phyloP scores from a whole-genome alignment of 2,113 vertebrate species.

The Cranoglanis bouderius region DNA sequence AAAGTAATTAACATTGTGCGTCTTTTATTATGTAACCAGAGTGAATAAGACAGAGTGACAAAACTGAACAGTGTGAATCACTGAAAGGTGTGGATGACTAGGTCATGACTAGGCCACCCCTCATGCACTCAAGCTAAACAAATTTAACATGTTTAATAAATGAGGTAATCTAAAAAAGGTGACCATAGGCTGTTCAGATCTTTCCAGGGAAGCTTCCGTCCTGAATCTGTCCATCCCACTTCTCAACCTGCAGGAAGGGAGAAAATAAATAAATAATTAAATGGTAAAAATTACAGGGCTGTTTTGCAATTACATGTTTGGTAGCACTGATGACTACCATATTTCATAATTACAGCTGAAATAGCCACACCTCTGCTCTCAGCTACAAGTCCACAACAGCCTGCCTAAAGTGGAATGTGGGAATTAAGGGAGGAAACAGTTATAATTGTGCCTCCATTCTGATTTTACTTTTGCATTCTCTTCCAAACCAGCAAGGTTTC shows the following conservation, averaged over 20 bases:
- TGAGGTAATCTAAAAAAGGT: constrained; percentile 46
- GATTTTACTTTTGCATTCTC: not conserved
- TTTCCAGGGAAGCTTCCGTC: constrained; percentile 73
- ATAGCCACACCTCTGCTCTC: not conserved
- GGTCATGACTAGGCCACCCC: not conserved
- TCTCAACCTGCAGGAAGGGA: constrained; percentile 64
- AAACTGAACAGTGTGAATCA: not conserved
- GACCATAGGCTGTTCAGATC: constrained; percentile 59
- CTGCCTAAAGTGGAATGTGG: not conserved
- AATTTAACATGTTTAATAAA: constrained; percentile 26
- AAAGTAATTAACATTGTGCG: constrained; percentile 36
- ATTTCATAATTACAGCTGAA: not conserved
- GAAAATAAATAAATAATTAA: not conserved
- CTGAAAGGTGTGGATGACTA: not conserved
- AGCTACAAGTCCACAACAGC: not conserved
- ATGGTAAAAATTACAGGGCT: not conserved
- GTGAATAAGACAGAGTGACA: constrained; percentile 17
- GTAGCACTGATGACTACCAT: not conserved
- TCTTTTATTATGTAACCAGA: constrained; percentile 53
- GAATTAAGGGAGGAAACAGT: not conserved
- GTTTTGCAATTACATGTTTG: not conserved
- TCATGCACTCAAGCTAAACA: not conserved
- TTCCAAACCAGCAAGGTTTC: not conserved
- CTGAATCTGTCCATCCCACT: constrained; percentile 75
- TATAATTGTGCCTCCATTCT: not conserved